Percentiles rank a stretch among this genome's conserved stretches.
phyloP scores from a whole-genome alignment of 2,797 vertebrate species.

The Halcyon badia region DNA sequence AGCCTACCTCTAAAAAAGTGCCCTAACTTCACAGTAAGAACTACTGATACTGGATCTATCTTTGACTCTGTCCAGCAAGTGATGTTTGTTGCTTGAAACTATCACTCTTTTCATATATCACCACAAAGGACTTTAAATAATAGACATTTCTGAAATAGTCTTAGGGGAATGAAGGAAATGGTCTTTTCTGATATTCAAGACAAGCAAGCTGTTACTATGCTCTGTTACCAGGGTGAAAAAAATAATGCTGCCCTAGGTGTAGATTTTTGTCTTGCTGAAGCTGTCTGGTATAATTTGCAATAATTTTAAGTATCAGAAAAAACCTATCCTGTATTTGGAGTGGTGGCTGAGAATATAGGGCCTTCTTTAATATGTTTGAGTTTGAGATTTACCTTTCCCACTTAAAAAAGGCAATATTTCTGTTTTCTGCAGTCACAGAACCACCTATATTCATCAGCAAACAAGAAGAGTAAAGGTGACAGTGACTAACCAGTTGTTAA shows the following conservation, averaged over 20 bases:
- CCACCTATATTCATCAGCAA: not conserved
- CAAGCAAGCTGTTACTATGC: not conserved
- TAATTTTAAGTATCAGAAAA: not conserved
- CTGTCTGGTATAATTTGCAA: not conserved
- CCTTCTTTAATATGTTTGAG: not conserved
- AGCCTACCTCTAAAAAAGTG: not conserved
- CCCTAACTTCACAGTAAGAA: not conserved
- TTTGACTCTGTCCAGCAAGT: not conserved
- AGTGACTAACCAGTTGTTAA: not conserved
- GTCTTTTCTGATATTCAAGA: not conserved
- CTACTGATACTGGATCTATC: not conserved
- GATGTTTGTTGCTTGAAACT: not conserved
- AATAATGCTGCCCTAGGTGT: accelerated
- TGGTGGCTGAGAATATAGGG: not conserved
- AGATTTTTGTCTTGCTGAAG: not conserved
- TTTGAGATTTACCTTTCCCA: not conserved
- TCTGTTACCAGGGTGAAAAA: not conserved
- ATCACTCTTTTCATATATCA: not conserved
- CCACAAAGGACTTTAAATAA: not conserved
- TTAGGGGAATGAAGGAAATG: not conserved
- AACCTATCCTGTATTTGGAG: not conserved
- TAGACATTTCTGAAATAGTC: not conserved
- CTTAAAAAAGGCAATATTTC: not conserved
- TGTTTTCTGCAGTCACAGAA: not conserved
- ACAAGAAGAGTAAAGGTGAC: not conserved